phyloP scores from a whole-genome alignment of 2,888 invertebrate species.

The Kryphioiulus occultus region DNA sequence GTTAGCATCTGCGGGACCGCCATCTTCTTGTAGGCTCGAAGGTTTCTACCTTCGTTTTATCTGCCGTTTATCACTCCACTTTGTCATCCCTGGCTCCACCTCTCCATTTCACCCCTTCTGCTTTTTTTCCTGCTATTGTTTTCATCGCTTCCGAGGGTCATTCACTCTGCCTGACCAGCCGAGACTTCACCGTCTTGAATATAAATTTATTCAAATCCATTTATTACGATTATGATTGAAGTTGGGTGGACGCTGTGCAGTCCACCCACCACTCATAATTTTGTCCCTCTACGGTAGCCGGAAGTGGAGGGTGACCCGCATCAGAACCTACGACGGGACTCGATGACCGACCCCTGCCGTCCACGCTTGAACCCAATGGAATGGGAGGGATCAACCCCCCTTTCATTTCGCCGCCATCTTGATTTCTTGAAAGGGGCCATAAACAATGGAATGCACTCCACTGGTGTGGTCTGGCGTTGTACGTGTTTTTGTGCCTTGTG shows the following conservation, averaged over 20 bases:
- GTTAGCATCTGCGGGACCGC: background rate
- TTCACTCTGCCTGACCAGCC: conserved; percentile 26
- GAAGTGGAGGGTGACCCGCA: background rate
- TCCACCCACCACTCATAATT: background rate
- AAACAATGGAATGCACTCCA: conserved; percentile 20
- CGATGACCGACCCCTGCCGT: background rate
- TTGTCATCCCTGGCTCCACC: conserved; percentile 28
- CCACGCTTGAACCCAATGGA: background rate
- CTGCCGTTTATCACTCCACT: conserved; percentile 32
- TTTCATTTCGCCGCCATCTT: conserved; percentile 3
- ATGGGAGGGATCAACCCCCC: background rate
- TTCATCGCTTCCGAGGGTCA: conserved; percentile 15
- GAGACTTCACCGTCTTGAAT: background rate
- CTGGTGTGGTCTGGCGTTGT: background rate
- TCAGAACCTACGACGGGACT: background rate
- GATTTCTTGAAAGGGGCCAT: conserved; percentile 25
- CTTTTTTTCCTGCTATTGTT: background rate
- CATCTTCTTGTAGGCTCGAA: background rate
- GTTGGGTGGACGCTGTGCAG: conserved; percentile 7
- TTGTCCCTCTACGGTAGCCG: background rate
- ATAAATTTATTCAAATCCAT: conserved; percentile 40
- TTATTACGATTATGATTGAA: conserved; percentile 40
- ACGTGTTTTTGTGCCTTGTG: background rate
- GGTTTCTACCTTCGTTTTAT: conserved; percentile 18
- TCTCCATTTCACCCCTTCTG: conserved; percentile 11